Evolutionary conservation across 2,888 invertebrate genomes (phyloP), one percentile per base, ranked within the genome.

Genomic region (Leptothorax acervorum): DNA sequence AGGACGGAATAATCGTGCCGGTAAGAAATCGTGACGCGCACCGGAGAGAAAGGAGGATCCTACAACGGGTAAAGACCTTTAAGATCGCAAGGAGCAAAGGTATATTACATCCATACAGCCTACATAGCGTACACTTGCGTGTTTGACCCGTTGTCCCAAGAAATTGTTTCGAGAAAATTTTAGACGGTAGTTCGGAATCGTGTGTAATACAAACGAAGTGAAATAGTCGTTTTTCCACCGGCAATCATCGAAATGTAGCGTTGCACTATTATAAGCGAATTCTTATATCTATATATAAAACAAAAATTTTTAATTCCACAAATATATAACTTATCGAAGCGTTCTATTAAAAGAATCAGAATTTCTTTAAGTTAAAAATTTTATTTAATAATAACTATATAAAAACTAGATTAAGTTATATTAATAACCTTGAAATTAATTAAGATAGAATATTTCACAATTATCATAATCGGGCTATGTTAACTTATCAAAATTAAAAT

Each of bases 1-100:
- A 86, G 90, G 88, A 87, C 85, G 82, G 88, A 84, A 91, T 91
- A 86, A 88, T 88, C 87, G 83, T 87, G 83, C 83, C 78, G 81
- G 83, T 79, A 85, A 87, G 90, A 92, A 92, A 89, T 93, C 93
- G 93, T 92, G 93, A 93, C 92, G 91, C 85, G 90, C 88, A 66
- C 65, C 88, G 83, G 88, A 92, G 93, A 92, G 93, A 94, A 93
- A 93, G 93, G 93, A 93, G 92, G 90, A 92, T 93, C 88, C 92
- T 90, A 91, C 87, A 86, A 66, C 85, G 86, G 55, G 88, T 90
- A 91, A 90, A 92, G 92, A 93, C 92, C 93, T 93, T 93, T 93
- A 92, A 90, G 89, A 88, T 86, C 85, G 68, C 65, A 45, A 68
- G 82, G 68, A 83, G 87, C 83, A 78, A 84, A 90, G 71, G 68